These are phyloP conservation scores for Amblyraja radiata DNA, from an alignment of 2,797 vertebrate genomes.

Conservation along the genomic window DNA sequence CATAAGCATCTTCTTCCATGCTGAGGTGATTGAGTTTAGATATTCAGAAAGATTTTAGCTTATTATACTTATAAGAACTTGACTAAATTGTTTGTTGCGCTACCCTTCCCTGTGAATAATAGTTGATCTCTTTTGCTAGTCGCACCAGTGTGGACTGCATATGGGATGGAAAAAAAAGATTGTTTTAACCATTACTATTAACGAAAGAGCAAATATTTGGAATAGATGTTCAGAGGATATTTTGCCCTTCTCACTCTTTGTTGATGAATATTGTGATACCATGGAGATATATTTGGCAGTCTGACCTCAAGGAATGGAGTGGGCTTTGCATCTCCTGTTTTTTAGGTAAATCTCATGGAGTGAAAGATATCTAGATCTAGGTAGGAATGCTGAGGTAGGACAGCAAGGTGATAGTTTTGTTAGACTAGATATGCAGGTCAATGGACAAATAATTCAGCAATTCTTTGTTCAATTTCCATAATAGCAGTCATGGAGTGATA, in stretches of 20 bases:
- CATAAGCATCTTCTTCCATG: constrained; percentile 1
- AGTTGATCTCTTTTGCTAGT: not conserved
- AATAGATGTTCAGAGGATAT: not conserved
- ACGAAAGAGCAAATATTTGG: not conserved
- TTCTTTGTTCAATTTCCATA: not conserved
- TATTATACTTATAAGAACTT: not conserved
- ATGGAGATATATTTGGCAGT: not conserved
- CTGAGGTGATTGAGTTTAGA: constrained; percentile 1
- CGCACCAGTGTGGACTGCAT: not conserved
- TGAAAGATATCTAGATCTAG: not conserved
- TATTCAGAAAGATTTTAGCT: not conserved
- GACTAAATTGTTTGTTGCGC: not conserved
- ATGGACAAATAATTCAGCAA: not conserved
- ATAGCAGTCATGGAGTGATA: not conserved
- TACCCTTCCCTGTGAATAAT: not conserved
- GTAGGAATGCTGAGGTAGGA: not conserved
- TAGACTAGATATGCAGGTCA: too few relatives aligned
- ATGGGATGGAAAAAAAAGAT: not conserved
- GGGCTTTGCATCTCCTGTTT: not conserved
- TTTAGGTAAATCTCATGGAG: not conserved
- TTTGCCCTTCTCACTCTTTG: not conserved
- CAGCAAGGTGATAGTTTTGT: not conserved
- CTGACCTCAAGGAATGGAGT: not conserved
- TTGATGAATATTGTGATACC: not conserved
- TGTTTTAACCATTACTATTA: not conserved